Evolutionary conservation across 2,113 vertebrate species (phyloP).

Genomic region (Podiceps cristatus): DNA sequence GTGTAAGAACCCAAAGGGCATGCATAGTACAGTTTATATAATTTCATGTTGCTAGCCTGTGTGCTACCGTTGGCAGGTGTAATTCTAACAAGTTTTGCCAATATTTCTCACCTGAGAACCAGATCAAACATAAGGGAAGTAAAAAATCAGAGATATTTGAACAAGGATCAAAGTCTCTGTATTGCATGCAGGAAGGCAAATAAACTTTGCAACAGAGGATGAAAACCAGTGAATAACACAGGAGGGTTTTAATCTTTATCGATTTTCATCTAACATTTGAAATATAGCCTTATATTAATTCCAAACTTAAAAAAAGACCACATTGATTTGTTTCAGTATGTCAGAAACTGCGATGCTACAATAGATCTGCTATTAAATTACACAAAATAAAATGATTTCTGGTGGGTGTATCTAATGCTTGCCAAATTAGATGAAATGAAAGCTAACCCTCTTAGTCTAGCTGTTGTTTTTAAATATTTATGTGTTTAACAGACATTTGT

Average conservation of each 20-base stretch:
- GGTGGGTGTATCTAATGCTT: constrained; percentile 76
- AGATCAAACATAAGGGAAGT: constrained; percentile 47
- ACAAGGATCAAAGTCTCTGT: constrained; percentile 33
- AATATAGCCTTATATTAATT: constrained; percentile 19
- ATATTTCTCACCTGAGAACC: constrained; percentile 48
- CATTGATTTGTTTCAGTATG: constrained; percentile 46
- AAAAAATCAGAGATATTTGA: constrained; percentile 41
- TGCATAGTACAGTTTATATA: neutral
- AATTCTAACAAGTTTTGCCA: constrained; percentile 46
- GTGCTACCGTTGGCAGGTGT: neutral
- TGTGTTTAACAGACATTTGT: constrained; percentile 81
- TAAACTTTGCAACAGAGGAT: constrained; percentile 64
- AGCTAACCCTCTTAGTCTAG: constrained; percentile 80
- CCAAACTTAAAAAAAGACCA: constrained; percentile 6
- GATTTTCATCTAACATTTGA: constrained; percentile 23
- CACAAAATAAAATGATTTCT: constrained; percentile 79
- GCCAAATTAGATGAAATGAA: constrained; percentile 80
- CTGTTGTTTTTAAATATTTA: constrained; percentile 87
- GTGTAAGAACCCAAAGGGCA: constrained; percentile 35
- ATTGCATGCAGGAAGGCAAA: constrained; percentile 3
- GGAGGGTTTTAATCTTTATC: neutral
- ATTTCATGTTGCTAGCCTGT: neutral
- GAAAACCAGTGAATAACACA: constrained; percentile 52
- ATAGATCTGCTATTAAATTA: constrained; percentile 79
- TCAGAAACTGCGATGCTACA: constrained; percentile 71